phyloP scores from a whole-genome alignment of 2,888 invertebrate genomes.

The Tenthredo scrophulariae region DNA sequence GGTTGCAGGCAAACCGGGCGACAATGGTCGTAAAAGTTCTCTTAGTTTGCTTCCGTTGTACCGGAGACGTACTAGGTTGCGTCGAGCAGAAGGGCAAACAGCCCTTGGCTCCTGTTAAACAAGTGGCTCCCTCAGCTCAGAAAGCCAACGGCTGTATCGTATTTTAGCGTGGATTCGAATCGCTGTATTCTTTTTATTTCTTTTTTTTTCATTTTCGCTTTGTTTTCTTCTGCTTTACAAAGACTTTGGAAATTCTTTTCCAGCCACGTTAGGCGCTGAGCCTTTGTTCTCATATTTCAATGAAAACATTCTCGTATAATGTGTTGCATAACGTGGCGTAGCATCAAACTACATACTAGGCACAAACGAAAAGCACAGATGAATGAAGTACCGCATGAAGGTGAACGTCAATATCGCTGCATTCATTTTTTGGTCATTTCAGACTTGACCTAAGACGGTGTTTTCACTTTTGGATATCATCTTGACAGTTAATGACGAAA shows the following conservation, averaged over 20 bases:
- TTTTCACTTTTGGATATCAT: too few species aligned
- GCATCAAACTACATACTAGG: neutral
- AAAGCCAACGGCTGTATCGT: neutral
- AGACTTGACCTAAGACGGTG: too few species aligned
- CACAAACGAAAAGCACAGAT: neutral
- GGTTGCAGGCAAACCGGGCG: neutral
- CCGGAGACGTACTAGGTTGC: constrained; percentile 30
- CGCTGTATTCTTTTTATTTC: neutral
- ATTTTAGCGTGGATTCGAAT: constrained; percentile 18
- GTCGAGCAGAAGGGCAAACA: constrained; percentile 35
- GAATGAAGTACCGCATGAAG: neutral
- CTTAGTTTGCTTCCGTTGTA: constrained; percentile 17
- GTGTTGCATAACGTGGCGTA: neutral
- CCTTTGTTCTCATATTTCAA: neutral
- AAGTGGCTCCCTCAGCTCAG: neutral
- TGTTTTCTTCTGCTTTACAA: neutral
- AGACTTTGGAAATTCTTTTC: neutral
- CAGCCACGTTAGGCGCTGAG: neutral
- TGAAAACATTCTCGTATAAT: neutral
- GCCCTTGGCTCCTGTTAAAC: constrained; percentile 39
- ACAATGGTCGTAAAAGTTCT: constrained; percentile 35
- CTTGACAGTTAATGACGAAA: too few species aligned
- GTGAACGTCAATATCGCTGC: neutral
- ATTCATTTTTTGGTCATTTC: too few species aligned
- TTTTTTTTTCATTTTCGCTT: neutral